Evolutionary conservation across 2,888 invertebrate species (phyloP), one percentile per base, ranked within the genome.

Genomic region (Nephrotoma guestfalica): DNA sequence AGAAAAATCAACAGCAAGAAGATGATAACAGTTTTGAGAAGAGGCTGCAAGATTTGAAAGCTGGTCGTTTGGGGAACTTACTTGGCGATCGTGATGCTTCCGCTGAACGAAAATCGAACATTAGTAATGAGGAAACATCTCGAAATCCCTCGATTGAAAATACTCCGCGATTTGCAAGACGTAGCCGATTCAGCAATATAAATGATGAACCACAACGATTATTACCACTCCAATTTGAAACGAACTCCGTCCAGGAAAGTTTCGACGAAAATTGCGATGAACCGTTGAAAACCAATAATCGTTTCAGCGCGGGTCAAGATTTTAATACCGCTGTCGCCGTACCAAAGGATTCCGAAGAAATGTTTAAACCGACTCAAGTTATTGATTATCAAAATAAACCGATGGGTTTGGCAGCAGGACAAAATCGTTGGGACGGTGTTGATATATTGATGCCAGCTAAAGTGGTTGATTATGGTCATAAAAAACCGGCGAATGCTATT

Each of bases 381-480:
- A 93, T 95, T 89, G 95, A 95, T 91, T 95, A 95, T 92, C 94
- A 94, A 88, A 95, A 95, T 90, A 94, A 93, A 90, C 91, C 93
- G 87, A 90, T 93, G 83, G 91, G 92, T 90, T 89, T 92, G 88
- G 92, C 92, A 13, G 9, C 11, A 13, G 30, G 13, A n/a, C 13
- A 11, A 40, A 40, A n/a, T 0, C 88, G 90, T 87, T 71, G 87
- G 91, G 89, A 91, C 86, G 91, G 93, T 87, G 92, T 92, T 87
- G 92, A 92, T 86, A 89, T 94, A 87, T 90, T 92, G 88, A 91
- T 91, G 87, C 91, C 94, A 87, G 92, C 93, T 85, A 93, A 93
- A 89, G 93, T 95, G 88, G 93, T 95, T 89, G 95, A 95, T 91
- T 95, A 95, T 92, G 94, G 94, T 87, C 95, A 95, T 90, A 94